Percentiles rank a stretch among this genome's conserved stretches.
phyloP scores from a whole-genome alignment of 2,888 invertebrate genomes.

The Helobdella robusta region DNA sequence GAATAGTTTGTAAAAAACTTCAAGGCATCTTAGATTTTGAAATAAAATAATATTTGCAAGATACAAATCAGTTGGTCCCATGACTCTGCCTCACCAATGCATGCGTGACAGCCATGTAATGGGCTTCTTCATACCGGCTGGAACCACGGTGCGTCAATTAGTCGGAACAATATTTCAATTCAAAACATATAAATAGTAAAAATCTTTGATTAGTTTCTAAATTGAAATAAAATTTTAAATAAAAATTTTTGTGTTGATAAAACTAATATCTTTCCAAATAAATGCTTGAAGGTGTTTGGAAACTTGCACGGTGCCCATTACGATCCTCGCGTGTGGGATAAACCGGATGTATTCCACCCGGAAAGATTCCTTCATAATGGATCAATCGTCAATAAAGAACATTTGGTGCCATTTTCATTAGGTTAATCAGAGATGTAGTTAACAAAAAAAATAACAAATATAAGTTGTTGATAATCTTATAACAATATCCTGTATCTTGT shows the following conservation, averaged over 20 bases:
- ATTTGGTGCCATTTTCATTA: not conserved
- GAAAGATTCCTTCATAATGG: constrained; percentile 23
- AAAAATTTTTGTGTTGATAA: too few species aligned
- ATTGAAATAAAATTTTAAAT: too few species aligned
- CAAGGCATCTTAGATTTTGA: too few species aligned
- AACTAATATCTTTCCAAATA: not conserved
- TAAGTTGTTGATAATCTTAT: too few species aligned
- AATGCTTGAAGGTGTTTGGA: constrained; percentile 1
- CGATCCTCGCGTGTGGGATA: constrained; percentile 1
- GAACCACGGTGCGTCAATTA: constrained; percentile 12
- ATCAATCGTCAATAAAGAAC: not conserved
- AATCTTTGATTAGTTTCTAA: too few species aligned
- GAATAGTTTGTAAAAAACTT: too few species aligned
- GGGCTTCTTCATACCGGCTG: constrained; percentile 24
- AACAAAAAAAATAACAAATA: too few species aligned
- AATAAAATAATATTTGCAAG: too few species aligned
- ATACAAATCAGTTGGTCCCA: constrained; percentile 11
- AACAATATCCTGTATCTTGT: too few species aligned
- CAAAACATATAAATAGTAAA: too few species aligned
- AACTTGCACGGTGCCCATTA: constrained; percentile 19
- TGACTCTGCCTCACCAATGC: constrained; percentile 22
- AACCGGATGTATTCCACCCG: constrained; percentile 24
- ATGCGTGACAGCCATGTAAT: constrained; percentile 16
- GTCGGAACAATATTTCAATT: not conserved
- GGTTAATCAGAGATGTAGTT: not conserved